Base-by-base conservation (phyloP, 92 coral and sea anemone species). In the Chrysogorgia sp. region DNA sequence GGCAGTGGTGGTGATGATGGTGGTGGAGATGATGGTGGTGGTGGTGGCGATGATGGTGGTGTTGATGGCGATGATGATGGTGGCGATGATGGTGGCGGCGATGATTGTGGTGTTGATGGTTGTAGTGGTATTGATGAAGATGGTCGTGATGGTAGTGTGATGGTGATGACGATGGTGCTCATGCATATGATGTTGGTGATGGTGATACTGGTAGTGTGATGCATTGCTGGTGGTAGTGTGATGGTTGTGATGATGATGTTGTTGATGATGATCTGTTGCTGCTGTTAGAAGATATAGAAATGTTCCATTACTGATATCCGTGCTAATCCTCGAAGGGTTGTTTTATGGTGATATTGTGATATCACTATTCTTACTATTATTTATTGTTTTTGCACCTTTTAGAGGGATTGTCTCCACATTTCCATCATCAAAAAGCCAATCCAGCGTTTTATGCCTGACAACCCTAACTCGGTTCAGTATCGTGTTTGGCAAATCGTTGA, bases 341-440 rank as follows among this genome's bases (percentile, higher is more conserved):
- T 37, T 37, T 4, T 37, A 4, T 37, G 6, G 6, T 37, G 43
- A 37, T 4, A 12, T 5, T 4, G 5, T 37, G 6, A 37, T 12
- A 37, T 37, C 5, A 37, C 12, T 37, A 5, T 37, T 4, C 12
- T 37, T 5, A 37, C 43, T 12, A 37, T 37, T 47, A 15, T 15
- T 47, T n/a, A n/a, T n/a, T 47, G 14, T 47, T 24, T 31, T 78
- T 70, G 23, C 21, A 30, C 35, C 72, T 45, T 76, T 4, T 47
- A 94, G 98, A 88, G 98, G 24, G 98, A 94, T 57, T 94, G 98
- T 80, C 83, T 94, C 14, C 98, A 94, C 58, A 92, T 94, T 74
- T 88, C 98, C 23, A 94, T 94, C 50, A 88, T 91, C 40, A 96
- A 96, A 35, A 94, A 94, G 68, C 98, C 98, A 0, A 84, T 88